Evolutionary conservation across 37 sponge, comb jelly and placozoan genomes (phyloP).

Genomic region (Lycopodina hypogea): DNA sequence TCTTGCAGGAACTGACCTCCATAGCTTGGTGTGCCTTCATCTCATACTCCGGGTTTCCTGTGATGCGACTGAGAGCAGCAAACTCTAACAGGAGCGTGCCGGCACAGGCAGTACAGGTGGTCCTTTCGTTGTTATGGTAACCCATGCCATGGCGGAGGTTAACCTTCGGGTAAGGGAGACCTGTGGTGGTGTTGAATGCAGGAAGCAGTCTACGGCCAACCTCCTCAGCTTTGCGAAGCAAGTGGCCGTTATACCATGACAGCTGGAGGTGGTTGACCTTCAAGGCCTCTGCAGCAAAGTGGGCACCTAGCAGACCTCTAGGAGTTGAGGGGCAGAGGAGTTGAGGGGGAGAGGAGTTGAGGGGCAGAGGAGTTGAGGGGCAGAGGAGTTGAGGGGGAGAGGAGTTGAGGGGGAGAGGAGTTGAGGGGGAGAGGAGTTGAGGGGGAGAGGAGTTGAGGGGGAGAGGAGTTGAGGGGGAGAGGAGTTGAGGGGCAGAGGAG

Average conservation of each 20-base stretch:
- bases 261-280: conserved; percentile 53
- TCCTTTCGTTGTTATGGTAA: conserved; percentile 25
- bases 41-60: conserved; percentile 81
- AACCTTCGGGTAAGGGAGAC: conserved; percentile 87
- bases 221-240: conserved; percentile 75
- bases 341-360: not conserved
- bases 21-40: conserved; percentile 72
- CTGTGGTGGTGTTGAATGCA: conserved; percentile 93
- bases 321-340: not conserved
- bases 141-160: conserved; percentile 68
- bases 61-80: conserved; percentile 88
- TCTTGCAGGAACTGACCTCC: conserved; percentile 56
- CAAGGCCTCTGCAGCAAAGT: conserved; percentile 78
- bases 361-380: not conserved
- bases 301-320: conserved; percentile 93
- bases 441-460: too few species aligned
- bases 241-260: conserved; percentile 80
- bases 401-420: not conserved
- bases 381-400: not conserved
- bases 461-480: too few species aligned
- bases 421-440: not conserved
- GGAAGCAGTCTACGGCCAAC: conserved; percentile 83
- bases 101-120: conserved; percentile 97
- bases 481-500: too few species aligned
- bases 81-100: conserved; percentile 93